phyloP scores from a whole-genome alignment of 2,113 vertebrate species.

The Passer domesticus region DNA sequence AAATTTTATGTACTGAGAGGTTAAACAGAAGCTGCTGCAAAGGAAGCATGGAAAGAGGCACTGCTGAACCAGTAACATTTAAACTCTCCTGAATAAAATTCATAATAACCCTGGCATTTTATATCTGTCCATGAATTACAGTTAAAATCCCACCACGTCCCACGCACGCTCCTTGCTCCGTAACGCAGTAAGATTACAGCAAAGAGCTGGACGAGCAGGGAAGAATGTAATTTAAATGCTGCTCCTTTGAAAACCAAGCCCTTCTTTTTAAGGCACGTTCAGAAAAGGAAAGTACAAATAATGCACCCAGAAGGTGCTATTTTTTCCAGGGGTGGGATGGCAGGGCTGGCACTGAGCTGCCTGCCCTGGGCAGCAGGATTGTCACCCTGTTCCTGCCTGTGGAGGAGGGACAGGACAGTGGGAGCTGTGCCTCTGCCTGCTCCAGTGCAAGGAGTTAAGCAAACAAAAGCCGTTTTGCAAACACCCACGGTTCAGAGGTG shows the following conservation, averaged over 20 bases:
- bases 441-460: background rate
- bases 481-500: background rate
- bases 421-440: background rate
- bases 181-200: background rate
- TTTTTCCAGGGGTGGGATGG: slow-evolving; percentile 14
- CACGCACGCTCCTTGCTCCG: accelerated
- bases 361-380: background rate
- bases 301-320: background rate
- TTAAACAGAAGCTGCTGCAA: slow-evolving; percentile 9
- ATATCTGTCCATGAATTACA: slow-evolving; percentile 8
- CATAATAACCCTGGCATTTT: background rate
- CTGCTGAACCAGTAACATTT: background rate
- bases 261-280: slow-evolving; percentile 30
- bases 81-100: background rate
- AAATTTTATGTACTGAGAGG: background rate
- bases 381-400: background rate
- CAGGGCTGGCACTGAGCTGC: background rate
- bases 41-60: background rate
- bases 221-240: background rate
- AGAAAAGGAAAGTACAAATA: slow-evolving; percentile 46
- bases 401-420: background rate
- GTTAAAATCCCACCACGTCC: background rate
- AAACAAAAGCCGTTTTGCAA: slow-evolving; percentile 31
- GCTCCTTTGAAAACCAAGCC: background rate
- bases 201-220: background rate